Percentiles rank a stretch among this genome's conserved stretches.
Conservation (phyloP, 2,113 vertebrate genomes). For the Silurus meridionalis region DNA sequence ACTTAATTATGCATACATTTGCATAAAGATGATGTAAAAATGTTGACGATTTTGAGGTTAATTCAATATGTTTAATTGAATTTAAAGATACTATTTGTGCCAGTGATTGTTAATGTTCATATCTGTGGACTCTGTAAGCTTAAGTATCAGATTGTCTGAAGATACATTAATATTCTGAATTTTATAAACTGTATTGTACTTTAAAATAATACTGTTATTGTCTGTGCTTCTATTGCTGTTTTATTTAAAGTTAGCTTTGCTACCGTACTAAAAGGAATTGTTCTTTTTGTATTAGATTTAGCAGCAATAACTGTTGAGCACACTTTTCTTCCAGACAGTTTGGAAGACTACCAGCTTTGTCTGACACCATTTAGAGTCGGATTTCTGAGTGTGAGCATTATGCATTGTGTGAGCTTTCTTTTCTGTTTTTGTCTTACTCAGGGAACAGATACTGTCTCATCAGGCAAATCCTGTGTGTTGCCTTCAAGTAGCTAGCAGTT, state of each 20-base stretch:
- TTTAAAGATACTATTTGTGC: neutral
- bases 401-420: neutral
- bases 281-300: neutral
- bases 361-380: neutral
- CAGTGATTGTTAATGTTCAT: neutral
- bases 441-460: neutral
- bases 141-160: neutral
- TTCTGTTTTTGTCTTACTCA: neutral
- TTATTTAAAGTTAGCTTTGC: neutral
- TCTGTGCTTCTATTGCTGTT: neutral
- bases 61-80: neutral
- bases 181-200: neutral
- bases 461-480: neutral
- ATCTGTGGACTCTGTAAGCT: neutral
- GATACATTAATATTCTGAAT: neutral
- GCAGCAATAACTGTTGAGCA: neutral
- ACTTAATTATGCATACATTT: neutral
- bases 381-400: neutral
- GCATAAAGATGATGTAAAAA: neutral
- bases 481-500: neutral
- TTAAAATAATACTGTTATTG: neutral
- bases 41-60: neutral
- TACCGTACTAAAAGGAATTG: neutral
- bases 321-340: neutral
- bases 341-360: neutral